A percentile compares a stretch with the other conserved stretches of the same genome.
phyloP scores from a whole-genome alignment of 2,797 vertebrate genomes.

The Petrocephalus schoutedeni region DNA sequence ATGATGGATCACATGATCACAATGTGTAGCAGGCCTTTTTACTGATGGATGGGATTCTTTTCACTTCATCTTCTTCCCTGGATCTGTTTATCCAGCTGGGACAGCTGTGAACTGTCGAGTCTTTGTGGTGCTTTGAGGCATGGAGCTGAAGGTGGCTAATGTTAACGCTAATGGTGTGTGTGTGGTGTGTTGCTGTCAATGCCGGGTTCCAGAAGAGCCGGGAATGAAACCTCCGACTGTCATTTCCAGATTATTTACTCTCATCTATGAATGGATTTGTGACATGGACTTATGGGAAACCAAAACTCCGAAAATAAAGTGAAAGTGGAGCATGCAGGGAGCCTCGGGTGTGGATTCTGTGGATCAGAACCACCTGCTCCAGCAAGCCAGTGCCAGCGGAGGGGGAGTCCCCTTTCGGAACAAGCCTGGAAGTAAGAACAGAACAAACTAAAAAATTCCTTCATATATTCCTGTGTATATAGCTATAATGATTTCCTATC shows the following conservation, averaged over 20 bases:
- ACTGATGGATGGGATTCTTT: constrained; percentile 16
- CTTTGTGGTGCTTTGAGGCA: constrained; percentile 61
- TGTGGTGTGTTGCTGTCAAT: constrained; percentile 42
- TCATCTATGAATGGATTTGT: constrained; percentile 48
- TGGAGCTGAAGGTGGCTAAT: constrained; percentile 58
- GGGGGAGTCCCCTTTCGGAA: neutral
- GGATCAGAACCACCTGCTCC: constrained; percentile 23
- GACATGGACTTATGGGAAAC: constrained; percentile 35
- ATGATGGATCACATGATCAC: constrained; percentile 35
- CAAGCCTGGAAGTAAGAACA: neutral
- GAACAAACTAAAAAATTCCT: neutral
- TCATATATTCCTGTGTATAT: neutral
- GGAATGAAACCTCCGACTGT: constrained; percentile 20
- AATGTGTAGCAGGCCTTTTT: constrained; percentile 32
- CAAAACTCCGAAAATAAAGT: neutral
- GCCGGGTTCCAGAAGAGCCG: constrained; percentile 40
- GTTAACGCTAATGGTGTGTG: constrained; percentile 58
- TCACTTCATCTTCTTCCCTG: constrained; percentile 33
- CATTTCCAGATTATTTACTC: constrained; percentile 11
- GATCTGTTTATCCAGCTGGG: constrained; percentile 57
- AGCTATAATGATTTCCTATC: neutral
- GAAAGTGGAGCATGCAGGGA: constrained; percentile 10
- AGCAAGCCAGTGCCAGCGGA: constrained; percentile 17
- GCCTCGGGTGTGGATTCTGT: neutral
- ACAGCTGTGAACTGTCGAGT: constrained; percentile 58